Base-by-base conservation (phyloP, 2,888 invertebrate genomes). In the Aphodius sticticus region DNA sequence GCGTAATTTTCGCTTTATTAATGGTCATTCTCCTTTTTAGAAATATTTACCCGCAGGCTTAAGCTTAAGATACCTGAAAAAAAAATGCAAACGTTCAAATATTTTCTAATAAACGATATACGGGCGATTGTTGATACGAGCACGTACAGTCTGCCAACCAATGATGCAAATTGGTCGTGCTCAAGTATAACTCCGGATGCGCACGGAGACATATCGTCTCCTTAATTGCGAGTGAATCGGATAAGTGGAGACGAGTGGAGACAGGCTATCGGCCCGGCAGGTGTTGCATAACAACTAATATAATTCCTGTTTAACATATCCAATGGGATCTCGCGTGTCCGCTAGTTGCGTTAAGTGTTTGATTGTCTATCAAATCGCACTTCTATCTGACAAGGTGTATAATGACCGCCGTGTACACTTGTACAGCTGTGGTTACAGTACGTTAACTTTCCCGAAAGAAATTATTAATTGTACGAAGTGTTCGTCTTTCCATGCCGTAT, bases 291-390 rank as follows among this genome's bases (percentile, higher is more conserved):
- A 53, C 53, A 53, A 53, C 53, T 53, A 53, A 53, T 53, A 53
- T 53, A 53, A 53, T 53, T 53, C 53, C 12, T 12, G 53, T 53
- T 53, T 53, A 53, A 53, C 26, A 53, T 53, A 53, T 53, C 53
- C 53, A 53, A 53, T 53, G 53, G 53, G 53, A 53, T 53, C 53
- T 53, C 53, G 53, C 53, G 53, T 53, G 53, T 53, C 53, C 53
- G 12, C 53, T 53, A 53, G 53, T 53, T 53, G 53, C 53, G 12
- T 53, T 53, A 53, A 53, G 53, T 53, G 53, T 53, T 53, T 53
- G 53, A 53, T 53, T 53, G 53, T 53, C 53, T 53, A 53, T 53
- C 53, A 53, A 53, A 53, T 53, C 74, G 74, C 74, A 74, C 74
- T 36, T 36, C 74, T 74, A 35, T 74, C 74, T 36, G 37, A 71